Base-by-base conservation (phyloP, 2,797 vertebrate species). In the Sebastes vulpes region DNA sequence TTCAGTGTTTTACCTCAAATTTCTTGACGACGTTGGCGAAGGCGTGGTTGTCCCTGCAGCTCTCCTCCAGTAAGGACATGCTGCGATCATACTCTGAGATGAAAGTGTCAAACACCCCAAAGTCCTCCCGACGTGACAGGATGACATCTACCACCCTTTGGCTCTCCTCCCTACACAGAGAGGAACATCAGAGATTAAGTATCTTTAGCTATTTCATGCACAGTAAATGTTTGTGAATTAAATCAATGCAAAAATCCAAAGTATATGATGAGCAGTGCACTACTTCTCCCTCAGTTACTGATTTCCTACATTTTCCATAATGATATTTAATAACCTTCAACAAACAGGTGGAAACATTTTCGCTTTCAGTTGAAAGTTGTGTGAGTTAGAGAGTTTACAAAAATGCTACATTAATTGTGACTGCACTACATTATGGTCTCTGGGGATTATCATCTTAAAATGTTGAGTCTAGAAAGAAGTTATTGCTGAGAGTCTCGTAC, bases 41-140 rank as follows among this genome's bases (percentile, higher is more conserved):
- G 32, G 90, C 90, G 0, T 93, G 93, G 76, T 84, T 96, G 77
- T 89, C 96, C 86, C 95, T 95, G 84, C 96, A 97, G 88, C 86
- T 96, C 89, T 98, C 97, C 77, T 97, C 95, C 56, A 99, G 95
- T 71, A 98, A 84, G 64, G 95, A 95, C 95, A 98, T 96, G 95
- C 95, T 98, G 90, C 92, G 97, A 80, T 99, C 98, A 65, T 98
- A 99, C 85, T 98, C 95, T 1, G 93, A 94, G 92, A 99, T 97
- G 76, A 97, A 98, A 58, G 96, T 87, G 21, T 95, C 95, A 42
- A 99, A 99, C 84, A 97, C 93, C 12, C 90, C 79, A 60, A 99
- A 97, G 58, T 95, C 95, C 48, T 96, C 96, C 65, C 93, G 96
- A 46, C 90, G 96, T 21, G 95, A 96, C 90, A 99, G 90, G 89